Evolutionary conservation across 2,113 vertebrate genomes (phyloP).

Genomic region (Theropithecus gelada): DNA sequence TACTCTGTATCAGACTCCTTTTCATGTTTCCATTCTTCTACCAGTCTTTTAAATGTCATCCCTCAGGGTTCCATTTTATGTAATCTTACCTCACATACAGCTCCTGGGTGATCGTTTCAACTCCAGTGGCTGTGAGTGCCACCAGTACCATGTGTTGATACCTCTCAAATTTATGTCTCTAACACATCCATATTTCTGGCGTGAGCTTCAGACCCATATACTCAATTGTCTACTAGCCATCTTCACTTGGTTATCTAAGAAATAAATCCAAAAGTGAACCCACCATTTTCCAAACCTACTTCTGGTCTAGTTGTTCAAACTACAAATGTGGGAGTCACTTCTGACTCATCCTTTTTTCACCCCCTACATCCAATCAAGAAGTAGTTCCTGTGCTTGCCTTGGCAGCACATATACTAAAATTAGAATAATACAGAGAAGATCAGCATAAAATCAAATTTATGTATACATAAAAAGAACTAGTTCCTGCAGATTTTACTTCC

Average conservation of each 20-base stretch:
- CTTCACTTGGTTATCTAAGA: not conserved
- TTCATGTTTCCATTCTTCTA: not conserved
- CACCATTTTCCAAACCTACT: not conserved
- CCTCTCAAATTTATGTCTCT: not conserved
- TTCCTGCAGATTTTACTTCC: not conserved
- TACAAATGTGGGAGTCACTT: not conserved
- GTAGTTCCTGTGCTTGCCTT: not conserved
- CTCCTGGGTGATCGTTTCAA: not conserved
- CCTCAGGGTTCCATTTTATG: not conserved
- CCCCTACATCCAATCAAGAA: not conserved
- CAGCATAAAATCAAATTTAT: not conserved
- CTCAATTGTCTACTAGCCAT: not conserved
- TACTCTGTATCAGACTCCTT: not conserved
- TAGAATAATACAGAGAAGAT: not conserved
- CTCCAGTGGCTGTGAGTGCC: not conserved
- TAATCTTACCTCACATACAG: not conserved
- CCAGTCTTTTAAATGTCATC: not conserved
- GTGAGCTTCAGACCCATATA: not conserved
- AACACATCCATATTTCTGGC: not conserved
- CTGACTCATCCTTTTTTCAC: not conserved
- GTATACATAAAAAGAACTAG: not conserved
- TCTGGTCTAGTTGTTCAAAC: not conserved
- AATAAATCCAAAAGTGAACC: constrained; percentile 8
- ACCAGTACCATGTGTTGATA: not conserved
- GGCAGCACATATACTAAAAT: not conserved